Evolutionary conservation across 2,113 vertebrate genomes (phyloP).

Genomic region (Paedocypris sp.): DNA sequence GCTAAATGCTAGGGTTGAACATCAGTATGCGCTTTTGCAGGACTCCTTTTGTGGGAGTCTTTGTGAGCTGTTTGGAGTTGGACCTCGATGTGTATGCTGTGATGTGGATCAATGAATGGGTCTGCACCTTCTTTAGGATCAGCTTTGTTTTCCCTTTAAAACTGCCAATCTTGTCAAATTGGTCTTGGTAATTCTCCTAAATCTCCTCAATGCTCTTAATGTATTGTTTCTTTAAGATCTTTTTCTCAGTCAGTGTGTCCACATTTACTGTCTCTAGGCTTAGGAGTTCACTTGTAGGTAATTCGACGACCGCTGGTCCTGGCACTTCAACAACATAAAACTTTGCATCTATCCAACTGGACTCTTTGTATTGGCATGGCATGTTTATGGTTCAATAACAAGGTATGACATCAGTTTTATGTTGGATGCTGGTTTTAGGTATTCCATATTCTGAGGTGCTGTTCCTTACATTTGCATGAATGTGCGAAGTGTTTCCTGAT

Average conservation of each 20-base stretch:
- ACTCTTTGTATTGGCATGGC: slow-evolving; percentile 17
- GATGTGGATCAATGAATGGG: not conserved
- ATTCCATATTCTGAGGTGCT: not conserved
- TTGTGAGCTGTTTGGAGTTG: not conserved
- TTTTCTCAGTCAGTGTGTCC: not conserved
- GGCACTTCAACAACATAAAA: slow-evolving; percentile 4
- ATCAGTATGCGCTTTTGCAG: slow-evolving; percentile 10
- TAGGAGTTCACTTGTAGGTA: not conserved
- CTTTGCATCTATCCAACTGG: slow-evolving; percentile 3
- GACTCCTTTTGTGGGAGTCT: not conserved
- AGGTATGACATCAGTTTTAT: not conserved
- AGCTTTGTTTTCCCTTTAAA: not conserved
- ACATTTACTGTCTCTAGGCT: not conserved
- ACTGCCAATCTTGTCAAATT: no score
- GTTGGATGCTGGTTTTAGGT: not conserved
- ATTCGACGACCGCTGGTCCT: not conserved
- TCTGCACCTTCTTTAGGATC: not conserved
- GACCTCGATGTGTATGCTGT: slow-evolving; percentile 18
- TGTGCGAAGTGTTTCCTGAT: slow-evolving; percentile 10
- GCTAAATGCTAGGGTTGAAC: slow-evolving; percentile 1
- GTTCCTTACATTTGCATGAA: slow-evolving; percentile 26
- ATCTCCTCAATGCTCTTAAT: not conserved
- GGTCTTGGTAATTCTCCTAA: not conserved
- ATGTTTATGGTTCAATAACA: slow-evolving; percentile 8
- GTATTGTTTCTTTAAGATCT: not conserved